Base-by-base conservation (phyloP, 2,113 vertebrate species). In the Noturus placidus region DNA sequence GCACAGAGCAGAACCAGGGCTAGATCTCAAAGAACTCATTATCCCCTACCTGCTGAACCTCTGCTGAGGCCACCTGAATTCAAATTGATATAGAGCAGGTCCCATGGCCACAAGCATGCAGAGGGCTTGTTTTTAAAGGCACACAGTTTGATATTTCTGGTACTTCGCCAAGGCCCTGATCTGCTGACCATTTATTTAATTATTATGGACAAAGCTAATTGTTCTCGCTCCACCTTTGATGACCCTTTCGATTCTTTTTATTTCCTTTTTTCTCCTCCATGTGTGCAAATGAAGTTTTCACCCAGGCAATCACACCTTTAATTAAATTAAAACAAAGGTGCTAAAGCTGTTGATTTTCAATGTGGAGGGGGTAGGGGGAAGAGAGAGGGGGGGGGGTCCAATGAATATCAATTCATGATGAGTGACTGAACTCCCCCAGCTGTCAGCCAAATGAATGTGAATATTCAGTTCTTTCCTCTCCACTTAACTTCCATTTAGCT, bases 241-340 rank as follows among this genome's bases (percentile, higher is more conserved):
- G 85, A 87, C 87, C 89, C 87, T 84, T 84, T 54, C 30, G 25
- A n/a, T 82, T 85, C 35, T 89, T 81, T 82, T 78, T n/a, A n/a
- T n/a, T 42, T 15, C 13, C 13, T 33, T 72, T 57, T 30, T 15
- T 20, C 86, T 85, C 93, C 92, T 80, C 87, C 90, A 92, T 88
- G 90, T 92, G 93, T 94, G 93, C 91, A 94, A 94, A 94, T 94
- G 82, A 93, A 93, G 92, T 93, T 94, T 95, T 93, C 91, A 91
- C 91, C 92, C 91, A 90, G 93, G 92, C 92, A 93, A 91, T 93
- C 92, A 74, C 92, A 94, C 92, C 92, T 94, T 94, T 95, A 95
- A 96, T 96, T 95, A 94, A 95, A 95, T 95, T 95, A 95, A 94
- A 93, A 92, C 92, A 89, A 93, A 93, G 91, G 94, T 94, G 95